Evolutionary conservation across 64 coral and sea anemone species (phyloP), one percentile per base, ranked within the genome.

Genomic region (Trachythela sp.): DNA sequence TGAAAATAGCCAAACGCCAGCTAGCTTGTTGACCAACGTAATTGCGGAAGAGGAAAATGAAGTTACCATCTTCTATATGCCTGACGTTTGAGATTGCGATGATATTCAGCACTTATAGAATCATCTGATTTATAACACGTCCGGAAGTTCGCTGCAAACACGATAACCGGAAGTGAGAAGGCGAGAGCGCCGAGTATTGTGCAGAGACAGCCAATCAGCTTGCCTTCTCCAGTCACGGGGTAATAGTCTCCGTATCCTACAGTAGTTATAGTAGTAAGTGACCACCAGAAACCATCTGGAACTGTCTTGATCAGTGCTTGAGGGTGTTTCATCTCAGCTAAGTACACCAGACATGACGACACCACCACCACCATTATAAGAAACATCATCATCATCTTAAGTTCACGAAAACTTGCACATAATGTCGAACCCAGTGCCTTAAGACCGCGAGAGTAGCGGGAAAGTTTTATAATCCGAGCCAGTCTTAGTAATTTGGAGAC

Each of bases 121-220:
- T 68, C 59, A 68, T 68, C 30, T 22, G 59, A 94, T 87, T 94
- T 94, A 8, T 94, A 83, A 92, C 94, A 97, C 35, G 95, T 93
- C 40, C 94, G 94, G 35, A 97, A 97, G 68, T 94, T 97, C 29
- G 91, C 92, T 0, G 95, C 95, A 40, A 97, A 92, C 6, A 93
- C 93, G 85, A 97, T 94, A 1, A 97, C 95, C 2, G 95, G 95
- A 5, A 97, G 48, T 6, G 95, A 97, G 84, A 97, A 97, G 9
- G 92, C 91, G 2, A 97, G 26, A 6, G 92, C 95, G 4, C 95
- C 95, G 29, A 97, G 83, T 2, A 97, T 91, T 0, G 95, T 93
- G 84, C 95, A 97, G 14, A 97, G 54, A 40, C 93, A 86, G 0
- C 95, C 95, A 17, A 97, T 91, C 24, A 97, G 49, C 70, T 92